Conservation (phyloP, 2,113 vertebrate genomes). For the Budorcas taxicolor region DNA sequence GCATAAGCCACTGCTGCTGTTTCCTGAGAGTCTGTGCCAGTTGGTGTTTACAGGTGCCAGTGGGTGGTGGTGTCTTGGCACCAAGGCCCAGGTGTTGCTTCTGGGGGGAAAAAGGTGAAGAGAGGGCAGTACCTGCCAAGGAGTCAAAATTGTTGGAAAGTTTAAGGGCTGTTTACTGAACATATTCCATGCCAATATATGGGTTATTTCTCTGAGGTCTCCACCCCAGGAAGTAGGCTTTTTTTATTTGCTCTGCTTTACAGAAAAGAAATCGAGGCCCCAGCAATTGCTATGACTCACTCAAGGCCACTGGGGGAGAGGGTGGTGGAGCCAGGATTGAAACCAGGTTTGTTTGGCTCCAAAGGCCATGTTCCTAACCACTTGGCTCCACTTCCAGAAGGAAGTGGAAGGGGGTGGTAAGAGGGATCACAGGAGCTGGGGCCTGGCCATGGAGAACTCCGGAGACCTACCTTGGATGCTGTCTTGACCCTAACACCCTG, state of each 20-base stretch:
- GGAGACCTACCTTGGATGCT: neutral
- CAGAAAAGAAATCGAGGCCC: neutral
- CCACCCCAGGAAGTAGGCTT: neutral
- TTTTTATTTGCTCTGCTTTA: neutral
- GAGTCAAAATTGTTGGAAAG: neutral
- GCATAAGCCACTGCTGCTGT: neutral
- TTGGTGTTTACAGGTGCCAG: neutral
- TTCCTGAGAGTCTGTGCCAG: neutral
- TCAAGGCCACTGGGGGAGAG: neutral
- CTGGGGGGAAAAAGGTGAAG: neutral
- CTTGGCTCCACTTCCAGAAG: neutral
- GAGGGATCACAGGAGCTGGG: neutral
- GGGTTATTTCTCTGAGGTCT: neutral
- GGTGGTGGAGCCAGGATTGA: neutral
- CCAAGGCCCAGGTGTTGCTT: neutral
- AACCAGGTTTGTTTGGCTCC: neutral
- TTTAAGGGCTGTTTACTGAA: neutral
- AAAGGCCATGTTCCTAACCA: neutral
- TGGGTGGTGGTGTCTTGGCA: neutral
- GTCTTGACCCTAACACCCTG: neutral
- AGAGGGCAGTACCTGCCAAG: neutral
- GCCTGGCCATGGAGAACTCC: neutral
- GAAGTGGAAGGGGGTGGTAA: neutral
- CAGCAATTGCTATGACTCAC: neutral
- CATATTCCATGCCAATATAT: accelerated